Evolutionary conservation across 2,888 invertebrate genomes (phyloP).

Genomic region (Melieria omissa): DNA sequence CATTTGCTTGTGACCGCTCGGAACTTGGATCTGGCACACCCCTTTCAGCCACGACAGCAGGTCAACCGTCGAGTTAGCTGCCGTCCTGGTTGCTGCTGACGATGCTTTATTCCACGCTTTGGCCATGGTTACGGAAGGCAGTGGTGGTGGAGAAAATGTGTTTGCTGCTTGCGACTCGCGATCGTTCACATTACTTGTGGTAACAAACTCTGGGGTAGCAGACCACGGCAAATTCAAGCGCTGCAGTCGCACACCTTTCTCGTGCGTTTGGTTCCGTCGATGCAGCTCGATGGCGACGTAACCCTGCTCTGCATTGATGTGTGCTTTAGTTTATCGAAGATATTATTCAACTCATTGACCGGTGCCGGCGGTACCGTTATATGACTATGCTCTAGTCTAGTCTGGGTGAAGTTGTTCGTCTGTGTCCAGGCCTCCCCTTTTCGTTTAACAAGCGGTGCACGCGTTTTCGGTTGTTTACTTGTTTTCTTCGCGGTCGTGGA

Average conservation of each 20-base stretch:
- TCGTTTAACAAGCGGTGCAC: no score
- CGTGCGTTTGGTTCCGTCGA: neutral
- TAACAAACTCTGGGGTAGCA: neutral
- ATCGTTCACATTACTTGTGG: neutral
- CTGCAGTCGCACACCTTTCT: slow-evolving; percentile 38
- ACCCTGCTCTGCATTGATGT: neutral
- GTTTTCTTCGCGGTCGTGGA: neutral
- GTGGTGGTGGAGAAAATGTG: neutral
- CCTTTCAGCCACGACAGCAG: slow-evolving; percentile 46
- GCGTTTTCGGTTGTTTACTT: neutral
- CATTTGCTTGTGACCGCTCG: slow-evolving; percentile 16
- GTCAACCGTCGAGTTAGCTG: slow-evolving; percentile 17
- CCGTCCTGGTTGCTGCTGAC: neutral
- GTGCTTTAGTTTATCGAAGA: slow-evolving; percentile 38
- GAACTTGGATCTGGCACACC: slow-evolving; percentile 19
- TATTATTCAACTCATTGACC: slow-evolving; percentile 38
- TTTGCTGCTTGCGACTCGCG: neutral
- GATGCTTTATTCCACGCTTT: no score
- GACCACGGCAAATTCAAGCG: slow-evolving; percentile 26
- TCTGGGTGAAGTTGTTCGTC: slow-evolving; percentile 1
- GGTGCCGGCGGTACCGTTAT: slow-evolving; percentile 26
- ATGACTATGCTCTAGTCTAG: slow-evolving; percentile 16
- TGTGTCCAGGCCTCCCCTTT: neutral
- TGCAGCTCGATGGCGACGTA: neutral
- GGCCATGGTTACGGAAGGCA: neutral